Conservation (phyloP, 2,888 invertebrate genomes). For the Auanema freiburgensis region DNA sequence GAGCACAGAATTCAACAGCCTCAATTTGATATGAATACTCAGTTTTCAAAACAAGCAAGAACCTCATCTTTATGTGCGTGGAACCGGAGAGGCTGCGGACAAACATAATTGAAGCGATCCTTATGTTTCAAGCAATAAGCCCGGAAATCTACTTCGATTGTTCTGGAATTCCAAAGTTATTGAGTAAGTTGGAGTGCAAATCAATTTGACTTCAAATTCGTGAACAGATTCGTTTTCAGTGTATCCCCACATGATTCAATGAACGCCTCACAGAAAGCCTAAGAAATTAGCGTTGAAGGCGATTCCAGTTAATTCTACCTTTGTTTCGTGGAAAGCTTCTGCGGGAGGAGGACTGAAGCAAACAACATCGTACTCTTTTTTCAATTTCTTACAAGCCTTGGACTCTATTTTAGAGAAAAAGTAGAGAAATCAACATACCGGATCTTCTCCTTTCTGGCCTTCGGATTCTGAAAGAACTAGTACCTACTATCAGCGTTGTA, state of each 20-base stretch:
- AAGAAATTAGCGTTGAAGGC: background rate
- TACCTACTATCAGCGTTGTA: too few species aligned
- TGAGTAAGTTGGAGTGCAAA: background rate
- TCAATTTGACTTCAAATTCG: slow-evolving; percentile 29
- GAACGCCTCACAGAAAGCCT: slow-evolving; percentile 42
- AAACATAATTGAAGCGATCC: slow-evolving; percentile 40
- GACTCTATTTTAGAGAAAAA: too few species aligned
- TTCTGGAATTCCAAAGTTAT: background rate
- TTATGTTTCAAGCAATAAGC: slow-evolving; percentile 36
- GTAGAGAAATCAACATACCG: too few species aligned
- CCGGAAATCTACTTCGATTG: slow-evolving; percentile 26
- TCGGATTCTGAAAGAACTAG: too few species aligned
- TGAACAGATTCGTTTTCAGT: slow-evolving; percentile 37
- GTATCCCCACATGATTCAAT: slow-evolving; percentile 36
- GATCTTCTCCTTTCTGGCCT: too few species aligned
- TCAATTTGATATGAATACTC: slow-evolving; percentile 16
- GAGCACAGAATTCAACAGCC: slow-evolving; percentile 43
- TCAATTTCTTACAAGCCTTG: slow-evolving; percentile 20
- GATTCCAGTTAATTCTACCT: slow-evolving; percentile 14
- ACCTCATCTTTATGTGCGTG: slow-evolving; percentile 39
- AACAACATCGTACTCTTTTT: slow-evolving; percentile 39
- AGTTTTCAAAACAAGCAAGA: background rate
- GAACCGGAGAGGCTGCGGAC: slow-evolving; percentile 42
- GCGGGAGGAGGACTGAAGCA: slow-evolving; percentile 40
- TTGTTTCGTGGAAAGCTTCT: slow-evolving; percentile 37